Conservation (phyloP, 2,888 invertebrate genomes). For the Anorthoa munda region DNA sequence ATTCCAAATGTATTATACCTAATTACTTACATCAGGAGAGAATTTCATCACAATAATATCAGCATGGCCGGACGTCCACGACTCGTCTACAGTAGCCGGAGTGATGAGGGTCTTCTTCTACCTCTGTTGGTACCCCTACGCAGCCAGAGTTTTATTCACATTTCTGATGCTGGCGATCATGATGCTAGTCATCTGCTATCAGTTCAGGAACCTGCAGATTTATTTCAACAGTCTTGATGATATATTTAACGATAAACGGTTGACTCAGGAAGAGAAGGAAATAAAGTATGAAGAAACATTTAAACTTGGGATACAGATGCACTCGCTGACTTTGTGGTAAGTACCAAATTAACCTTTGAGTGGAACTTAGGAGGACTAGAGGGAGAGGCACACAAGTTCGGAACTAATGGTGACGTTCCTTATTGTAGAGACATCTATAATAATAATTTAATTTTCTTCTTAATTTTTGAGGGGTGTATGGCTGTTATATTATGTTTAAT, state of each 20-base stretch:
- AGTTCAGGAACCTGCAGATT: constrained; percentile 66
- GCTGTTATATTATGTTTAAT: no score
- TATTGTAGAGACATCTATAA: no score
- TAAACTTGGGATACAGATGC: constrained; percentile 75
- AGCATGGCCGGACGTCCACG: constrained; percentile 75
- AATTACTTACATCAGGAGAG: constrained; percentile 44
- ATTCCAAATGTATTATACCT: no score
- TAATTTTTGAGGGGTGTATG: no score
- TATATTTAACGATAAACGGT: constrained; percentile 28
- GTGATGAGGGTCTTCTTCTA: constrained; percentile 67
- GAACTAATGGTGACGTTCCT: no score
- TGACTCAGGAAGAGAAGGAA: constrained; percentile 68
- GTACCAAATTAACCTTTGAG: background rate
- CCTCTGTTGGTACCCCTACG: constrained; percentile 72
- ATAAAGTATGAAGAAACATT: constrained; percentile 70
- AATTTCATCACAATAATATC: constrained; percentile 73
- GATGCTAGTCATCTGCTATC: constrained; percentile 68
- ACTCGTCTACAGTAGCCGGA: constrained; percentile 64
- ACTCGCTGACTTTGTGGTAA: constrained; percentile 59
- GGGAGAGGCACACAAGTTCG: no score
- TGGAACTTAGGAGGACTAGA: no score
- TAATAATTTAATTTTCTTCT: no score
- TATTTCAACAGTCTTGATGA: constrained; percentile 65
- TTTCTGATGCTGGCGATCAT: constrained; percentile 68
- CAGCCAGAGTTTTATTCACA: constrained; percentile 57